Evolutionary conservation across 2,113 vertebrate genomes (phyloP), one percentile per base, ranked within the genome.

Genomic region (Lepisosteus oculatus): DNA sequence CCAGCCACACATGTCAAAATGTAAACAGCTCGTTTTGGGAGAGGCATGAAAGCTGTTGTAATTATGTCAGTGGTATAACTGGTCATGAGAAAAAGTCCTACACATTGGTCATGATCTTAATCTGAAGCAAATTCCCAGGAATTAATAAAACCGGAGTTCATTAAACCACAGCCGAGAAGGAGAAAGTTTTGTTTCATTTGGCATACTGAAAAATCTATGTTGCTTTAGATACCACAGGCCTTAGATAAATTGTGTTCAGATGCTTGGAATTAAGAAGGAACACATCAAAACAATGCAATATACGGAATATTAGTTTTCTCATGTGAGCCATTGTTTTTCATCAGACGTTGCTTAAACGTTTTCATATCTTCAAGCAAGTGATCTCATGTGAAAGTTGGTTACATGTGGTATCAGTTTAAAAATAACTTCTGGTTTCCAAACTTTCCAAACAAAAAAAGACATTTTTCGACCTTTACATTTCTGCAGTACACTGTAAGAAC

Each of bases 1-100:
- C 83, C 77, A 85, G 75, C 79, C 77, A 76, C 80, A 61, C 79
- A 80, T 66, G 80, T 80, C 81, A 79, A 75, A 83, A 74, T 71
- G 81, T 84, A 86, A 90, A 89, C 85, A 84, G 76, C 74, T 84
- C 65, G 55, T 76, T 80, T 78, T 74, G 80, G 69, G 76, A 61
- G 70, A 72, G 75, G 75, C 78, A 55, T 67, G 76, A 72, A 71
- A 77, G 77, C 76, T 73, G 80, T 76, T 73, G 71, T 76, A 80
- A 84, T 81, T 76, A 69, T 14, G 74, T 64, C 14, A 68, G 72
- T 62, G 67, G 13, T 56, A 62, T 41, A 42, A 51, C 42, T 56
- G 66, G 43, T 75, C 73, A 68, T 70, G 76, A 80, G 74, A 75
- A 71, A 73, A 55, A 6, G 55, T 64, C 70, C 84, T 62, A 65